Evolutionary conservation across 2,888 invertebrate genomes (phyloP).

Genomic region (Scaptomyza polygonia): DNA sequence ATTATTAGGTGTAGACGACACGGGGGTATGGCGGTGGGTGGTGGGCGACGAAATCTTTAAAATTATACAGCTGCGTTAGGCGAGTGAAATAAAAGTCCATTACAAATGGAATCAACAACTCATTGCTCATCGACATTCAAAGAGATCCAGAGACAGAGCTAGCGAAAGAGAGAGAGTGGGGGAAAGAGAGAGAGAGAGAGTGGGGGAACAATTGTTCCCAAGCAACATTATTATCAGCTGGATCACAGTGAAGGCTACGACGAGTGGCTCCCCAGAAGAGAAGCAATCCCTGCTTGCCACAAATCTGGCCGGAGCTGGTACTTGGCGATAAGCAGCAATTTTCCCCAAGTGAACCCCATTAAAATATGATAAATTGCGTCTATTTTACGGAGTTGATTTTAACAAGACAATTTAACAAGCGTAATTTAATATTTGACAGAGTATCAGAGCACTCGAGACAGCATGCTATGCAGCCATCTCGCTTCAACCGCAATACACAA

Average conservation of each 20-base stretch:
- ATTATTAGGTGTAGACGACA: conserved; percentile 63
- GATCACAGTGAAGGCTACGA: conserved; percentile 1
- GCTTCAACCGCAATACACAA: conserved; percentile 70
- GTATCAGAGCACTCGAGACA: conserved; percentile 37
- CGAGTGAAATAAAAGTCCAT: conserved; percentile 80
- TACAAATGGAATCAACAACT: conserved; percentile 81
- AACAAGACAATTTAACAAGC: conserved; percentile 84
- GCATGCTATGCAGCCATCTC: conserved; percentile 25
- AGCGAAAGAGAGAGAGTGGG: conserved; percentile 1
- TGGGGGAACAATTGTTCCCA: conserved; percentile 15
- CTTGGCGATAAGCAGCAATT: conserved; percentile 68
- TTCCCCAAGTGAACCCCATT: conserved; percentile 76
- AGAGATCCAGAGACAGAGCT: conserved; percentile 25
- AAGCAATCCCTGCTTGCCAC: conserved; percentile 25
- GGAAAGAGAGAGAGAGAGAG: background rate
- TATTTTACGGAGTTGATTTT: conserved; percentile 79
- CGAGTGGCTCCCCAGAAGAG: conserved; percentile 29
- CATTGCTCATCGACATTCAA: conserved; percentile 76
- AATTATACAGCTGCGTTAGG: conserved; percentile 73
- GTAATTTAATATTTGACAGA: conserved; percentile 83
- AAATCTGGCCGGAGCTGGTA: conserved; percentile 38
- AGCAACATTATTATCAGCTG: conserved; percentile 56
- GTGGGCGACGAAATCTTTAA: conserved; percentile 33
- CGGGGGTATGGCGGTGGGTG: conserved; percentile 2
- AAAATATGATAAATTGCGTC: conserved; percentile 82